Evolutionary conservation across 23 tunicate species (phyloP), one percentile per base, ranked within the genome.

Genomic region (Halocynthia roretzi): DNA sequence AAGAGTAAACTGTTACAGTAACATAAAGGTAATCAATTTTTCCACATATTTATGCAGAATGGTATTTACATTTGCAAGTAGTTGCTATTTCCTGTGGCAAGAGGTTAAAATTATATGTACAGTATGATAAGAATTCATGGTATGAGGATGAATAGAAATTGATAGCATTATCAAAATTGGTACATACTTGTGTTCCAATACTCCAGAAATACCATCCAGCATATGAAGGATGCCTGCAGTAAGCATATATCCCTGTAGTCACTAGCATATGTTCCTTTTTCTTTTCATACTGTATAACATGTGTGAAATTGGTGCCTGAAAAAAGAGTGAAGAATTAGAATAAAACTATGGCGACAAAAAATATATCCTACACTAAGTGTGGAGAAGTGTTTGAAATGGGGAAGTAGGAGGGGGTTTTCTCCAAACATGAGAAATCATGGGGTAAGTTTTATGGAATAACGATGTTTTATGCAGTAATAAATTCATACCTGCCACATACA

Each of bases 161-260:
- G 44, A n/a, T 15, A 15, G 63, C 17, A 12, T n/a, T 14, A 14
- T 15, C 21, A 21, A 62, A 60, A 60, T 62, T 62, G 49, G 31
- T 0, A 56, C 76, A 7, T 12, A 85, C 98, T 87, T 94, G 99
- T 5, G 99, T 84, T 7, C 84, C 78, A 70, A 94, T 68, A 58
- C 95, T 87, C 99, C 99, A 94, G 7, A 78, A 76, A 81, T 82
- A 88, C 99, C 99, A 94, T 5, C 99, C 99, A 54, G 85, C 82
- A 61, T 94, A 94, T 5, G 90, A 76, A 4, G 99, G 99, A 74
- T 94, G 99, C 19, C 99, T 71, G 50, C 95, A 80, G 51, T 88
- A 20, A 6, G 87, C 58, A 83, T 94, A 94, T 8, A 88, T 78
- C n/a, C 99, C 99, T 49, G 15, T 63, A 18, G 89, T 84, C 20